Evolutionary conservation across 2,888 invertebrate species (phyloP).

Genomic region (Resseliella maxima): DNA sequence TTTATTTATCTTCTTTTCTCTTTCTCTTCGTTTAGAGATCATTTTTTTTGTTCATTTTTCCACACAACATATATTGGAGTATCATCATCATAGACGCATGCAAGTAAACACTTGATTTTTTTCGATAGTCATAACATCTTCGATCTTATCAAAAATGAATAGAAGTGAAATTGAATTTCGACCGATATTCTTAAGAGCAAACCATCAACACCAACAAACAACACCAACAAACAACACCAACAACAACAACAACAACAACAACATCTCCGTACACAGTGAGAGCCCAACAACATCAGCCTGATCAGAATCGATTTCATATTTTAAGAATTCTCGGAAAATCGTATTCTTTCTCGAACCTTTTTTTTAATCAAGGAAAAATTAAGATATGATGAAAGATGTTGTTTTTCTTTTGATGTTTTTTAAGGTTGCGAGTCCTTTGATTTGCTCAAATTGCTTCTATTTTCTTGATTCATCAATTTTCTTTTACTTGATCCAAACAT

Average conservation of each 20-base stretch:
- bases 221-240: background rate
- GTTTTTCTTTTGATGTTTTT: background rate
- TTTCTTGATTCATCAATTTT: no score
- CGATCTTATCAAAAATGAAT: slow-evolving; percentile 33
- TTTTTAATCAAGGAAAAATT: background rate
- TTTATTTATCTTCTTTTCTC: background rate
- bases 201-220: background rate
- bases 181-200: background rate
- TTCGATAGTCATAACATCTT: background rate
- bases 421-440: no score
- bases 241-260: background rate
- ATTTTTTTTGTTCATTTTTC: background rate
- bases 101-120: slow-evolving; percentile 9
- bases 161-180: background rate
- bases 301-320: background rate
- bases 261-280: no score
- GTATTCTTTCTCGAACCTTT: background rate
- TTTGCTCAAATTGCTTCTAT: no score
- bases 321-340: background rate
- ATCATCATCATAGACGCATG: slow-evolving; percentile 14
- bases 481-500: no score
- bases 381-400: background rate
- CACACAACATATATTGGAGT: background rate
- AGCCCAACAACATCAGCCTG: no score
- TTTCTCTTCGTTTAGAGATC: background rate